Base-by-base conservation (phyloP, 1,140 invertebrate genomes). In the Andrena cerasifolii region DNA sequence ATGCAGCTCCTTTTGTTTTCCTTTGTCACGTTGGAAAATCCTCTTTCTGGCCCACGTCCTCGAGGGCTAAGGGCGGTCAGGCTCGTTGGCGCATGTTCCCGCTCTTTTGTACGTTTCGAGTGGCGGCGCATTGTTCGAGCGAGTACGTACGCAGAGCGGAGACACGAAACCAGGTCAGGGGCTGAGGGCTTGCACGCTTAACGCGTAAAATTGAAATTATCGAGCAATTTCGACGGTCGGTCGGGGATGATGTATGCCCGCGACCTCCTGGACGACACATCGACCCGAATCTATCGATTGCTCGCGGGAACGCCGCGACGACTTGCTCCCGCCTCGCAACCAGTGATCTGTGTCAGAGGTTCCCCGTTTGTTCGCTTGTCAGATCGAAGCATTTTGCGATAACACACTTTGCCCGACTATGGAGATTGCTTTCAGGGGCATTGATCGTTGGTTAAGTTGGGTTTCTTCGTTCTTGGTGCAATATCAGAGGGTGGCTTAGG, bases 151-250 rank as follows among this genome's bases (percentile, higher is more conserved):
- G 76, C 81, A 70, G 62, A 71, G 40, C 78, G 72, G 72, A 67
- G 63, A 68, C 82, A 83, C 70, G 77, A 66, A 74, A 89, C 80
- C 84, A 79, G 87, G 88, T 89, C 87, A 89, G 76, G 78, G 76
- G 82, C 79, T 71, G 85, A 74, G 76, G 72, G 83, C 79, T 87
- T 83, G 82, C 84, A 82, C 63, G 73, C 82, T 89, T 82, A 86
- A 89, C 87, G 87, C 85, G 86, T 90, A 87, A 89, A 90, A 89
- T 89, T 86, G 83, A 84, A 90, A 80, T 84, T 90, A 90, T 90
- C 88, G 89, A 90, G 45, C 65, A 73, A 71, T 71, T 47, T 71
- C 75, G 58, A 78, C 40, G 61, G 31, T 28, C 49, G 53, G 36
- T 10, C 10, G 36, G 36, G 4, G 43, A 28, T 58, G 53, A 76